Conservation (phyloP, 2,797 vertebrate species). For the Melanogrammus aeglefinus region DNA sequence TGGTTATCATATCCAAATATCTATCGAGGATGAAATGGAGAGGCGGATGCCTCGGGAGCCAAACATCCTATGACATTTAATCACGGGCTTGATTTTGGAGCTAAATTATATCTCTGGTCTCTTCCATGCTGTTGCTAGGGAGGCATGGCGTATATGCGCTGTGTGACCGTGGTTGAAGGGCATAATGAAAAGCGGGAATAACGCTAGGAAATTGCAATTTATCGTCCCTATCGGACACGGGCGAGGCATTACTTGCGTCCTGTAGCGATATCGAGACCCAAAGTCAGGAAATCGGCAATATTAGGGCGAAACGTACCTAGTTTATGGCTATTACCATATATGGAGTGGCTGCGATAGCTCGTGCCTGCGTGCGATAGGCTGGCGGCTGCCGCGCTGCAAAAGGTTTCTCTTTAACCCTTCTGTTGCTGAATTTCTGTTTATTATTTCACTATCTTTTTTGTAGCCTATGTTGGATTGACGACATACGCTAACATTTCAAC, state of each 20-base stretch:
- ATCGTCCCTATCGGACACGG: conserved; percentile 19
- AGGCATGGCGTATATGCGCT: conserved; percentile 76
- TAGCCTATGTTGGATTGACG: background rate
- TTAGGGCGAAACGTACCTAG: conserved; percentile 50
- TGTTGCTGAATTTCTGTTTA: conserved; percentile 67
- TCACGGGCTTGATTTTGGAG: conserved; percentile 47
- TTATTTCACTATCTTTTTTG: background rate
- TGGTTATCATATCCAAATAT: background rate
- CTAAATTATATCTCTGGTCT: conserved; percentile 41
- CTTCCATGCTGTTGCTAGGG: conserved; percentile 70
- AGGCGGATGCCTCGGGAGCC: too few relatives aligned
- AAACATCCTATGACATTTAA: conserved; percentile 27
- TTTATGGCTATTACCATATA: conserved; percentile 78
- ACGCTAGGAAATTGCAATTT: conserved; percentile 31
- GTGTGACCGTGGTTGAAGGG: conserved; percentile 64
- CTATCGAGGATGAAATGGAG: background rate
- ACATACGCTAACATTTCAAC: background rate
- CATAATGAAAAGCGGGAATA: conserved; percentile 46
- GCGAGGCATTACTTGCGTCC: background rate
- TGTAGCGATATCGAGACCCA: conserved; percentile 21
- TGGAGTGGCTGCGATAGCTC: conserved; percentile 73
- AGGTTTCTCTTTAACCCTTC: conserved; percentile 75
- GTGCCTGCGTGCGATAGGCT: conserved; percentile 72
- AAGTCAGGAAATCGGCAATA: conserved; percentile 39
- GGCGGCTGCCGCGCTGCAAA: conserved; percentile 65